Evolutionary conservation across 2,888 invertebrate genomes (phyloP), one percentile per base, ranked within the genome.

Genomic region (Chironomus tentans): DNA sequence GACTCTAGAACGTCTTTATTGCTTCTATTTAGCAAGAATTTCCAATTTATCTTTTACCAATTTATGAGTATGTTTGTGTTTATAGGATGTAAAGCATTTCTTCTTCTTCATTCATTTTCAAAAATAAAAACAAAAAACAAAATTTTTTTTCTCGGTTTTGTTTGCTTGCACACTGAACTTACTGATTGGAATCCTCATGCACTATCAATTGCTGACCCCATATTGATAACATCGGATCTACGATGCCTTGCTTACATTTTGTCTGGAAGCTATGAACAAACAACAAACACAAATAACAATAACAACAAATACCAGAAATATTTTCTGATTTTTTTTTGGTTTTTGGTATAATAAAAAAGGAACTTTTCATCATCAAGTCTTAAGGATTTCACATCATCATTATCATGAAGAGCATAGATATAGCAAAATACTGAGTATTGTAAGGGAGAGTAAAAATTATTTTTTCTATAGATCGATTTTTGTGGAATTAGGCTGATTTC

Each of bases 141-240:
- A 79, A 79, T 80, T 80, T 80, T 79, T 38, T 38, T 38, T 10
- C 10, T 38, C 2, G 38, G 10, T 10, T 28, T 28, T 28, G 28
- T 28, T 38, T 10, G 76, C 77, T 78, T 65, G 77, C 78, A 78
- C 84, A 83, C 83, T 74, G n/a, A 85, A 94, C 94, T 93, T 93
- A 95, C 95, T 94, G 94, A 88, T 94, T 93, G 85, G 94, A 94
- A 88, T 95, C 95, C 91, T 95, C 95, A 91, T 94, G 94, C 87
- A 95, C 93, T 89, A 95, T 94, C 89, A 95, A 93, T 91, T 95
- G 95, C 89, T 95, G 95, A 88, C 95, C 95, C 95, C 95, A 95
- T 88, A 95, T 95, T 88, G 93, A 94, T 88, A 95, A 93, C 94
- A 95, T 95, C 88, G 95, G 95, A 90, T 95, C 95, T 91, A 95